These are phyloP conservation scores for Cyprinella venusta DNA, from an alignment of 2,797 vertebrate genomes.

Conservation along the genomic window DNA sequence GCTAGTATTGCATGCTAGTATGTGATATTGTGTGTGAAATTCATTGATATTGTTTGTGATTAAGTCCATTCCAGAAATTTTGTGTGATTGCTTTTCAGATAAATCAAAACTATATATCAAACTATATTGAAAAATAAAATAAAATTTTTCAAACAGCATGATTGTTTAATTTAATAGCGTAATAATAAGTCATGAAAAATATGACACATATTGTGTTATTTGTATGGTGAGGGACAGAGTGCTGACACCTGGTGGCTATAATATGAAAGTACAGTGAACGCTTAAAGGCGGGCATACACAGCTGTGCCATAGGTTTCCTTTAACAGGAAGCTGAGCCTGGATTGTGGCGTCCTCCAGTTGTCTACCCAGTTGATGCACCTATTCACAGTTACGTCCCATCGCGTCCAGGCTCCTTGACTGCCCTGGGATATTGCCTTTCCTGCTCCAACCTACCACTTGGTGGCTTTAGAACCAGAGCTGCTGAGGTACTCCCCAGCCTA, in stretches of 20 bases:
- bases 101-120: background rate
- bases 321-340: no score
- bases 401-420: no score
- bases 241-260: constrained; percentile 43
- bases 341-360: no score
- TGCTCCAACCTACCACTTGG: no score
- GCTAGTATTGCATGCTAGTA: background rate
- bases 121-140: background rate
- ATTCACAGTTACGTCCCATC: no score
- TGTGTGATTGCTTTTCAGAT: background rate
- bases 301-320: no score
- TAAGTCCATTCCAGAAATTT: background rate
- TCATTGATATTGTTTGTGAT: background rate
- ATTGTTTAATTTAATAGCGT: background rate
- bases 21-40: background rate
- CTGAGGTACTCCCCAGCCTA: no score
- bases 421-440: no score
- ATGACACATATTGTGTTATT: background rate
- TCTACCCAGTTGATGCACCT: no score
- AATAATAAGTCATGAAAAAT: background rate
- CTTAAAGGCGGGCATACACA: background rate
- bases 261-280: background rate
- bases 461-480: no score
- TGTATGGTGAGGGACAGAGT: background rate
- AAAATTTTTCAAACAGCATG: background rate